These are phyloP conservation scores for Phortica okadai DNA, from an alignment of 2,888 invertebrate species.

Conservation along the genomic window DNA sequence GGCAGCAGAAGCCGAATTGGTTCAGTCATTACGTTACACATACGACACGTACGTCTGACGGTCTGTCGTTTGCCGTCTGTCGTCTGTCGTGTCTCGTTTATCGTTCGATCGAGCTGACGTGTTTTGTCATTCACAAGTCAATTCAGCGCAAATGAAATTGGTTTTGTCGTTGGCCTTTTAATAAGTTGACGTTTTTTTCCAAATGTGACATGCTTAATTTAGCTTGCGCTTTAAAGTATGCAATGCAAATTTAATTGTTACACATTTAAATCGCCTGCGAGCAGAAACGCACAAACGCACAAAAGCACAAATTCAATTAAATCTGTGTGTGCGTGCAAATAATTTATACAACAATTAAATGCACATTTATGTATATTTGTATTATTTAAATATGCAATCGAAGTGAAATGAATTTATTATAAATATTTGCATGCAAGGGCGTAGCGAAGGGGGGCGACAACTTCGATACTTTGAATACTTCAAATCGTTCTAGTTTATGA, in stretches of 20 bases:
- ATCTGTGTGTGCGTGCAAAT: not conserved
- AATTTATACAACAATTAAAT: slow-evolving; percentile 7
- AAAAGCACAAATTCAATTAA: too few species aligned
- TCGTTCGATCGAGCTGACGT: too few species aligned
- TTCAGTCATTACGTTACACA: too few species aligned
- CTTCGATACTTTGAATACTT: too few species aligned
- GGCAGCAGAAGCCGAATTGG: too few species aligned
- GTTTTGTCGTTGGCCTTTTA: not conserved
- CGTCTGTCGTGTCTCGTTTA: too few species aligned
- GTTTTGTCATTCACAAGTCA: not conserved
- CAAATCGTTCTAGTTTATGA: too few species aligned
- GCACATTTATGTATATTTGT: not conserved
- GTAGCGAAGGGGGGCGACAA: too few species aligned
- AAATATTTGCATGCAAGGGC: not conserved
- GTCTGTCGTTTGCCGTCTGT: too few species aligned
- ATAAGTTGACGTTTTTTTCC: not conserved
- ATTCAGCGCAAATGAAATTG: slow-evolving; percentile 12
- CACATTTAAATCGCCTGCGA: too few species aligned
- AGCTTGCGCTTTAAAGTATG: not conserved
- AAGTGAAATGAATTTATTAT: slow-evolving; percentile 8
- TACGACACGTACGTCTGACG: too few species aligned
- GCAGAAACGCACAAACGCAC: too few species aligned
- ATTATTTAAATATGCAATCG: slow-evolving; percentile 3
- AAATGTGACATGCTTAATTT: not conserved
- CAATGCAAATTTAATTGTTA: not conserved